Evolutionary conservation across 2,888 invertebrate genomes (phyloP).

Genomic region (Spisula subtruncata): DNA sequence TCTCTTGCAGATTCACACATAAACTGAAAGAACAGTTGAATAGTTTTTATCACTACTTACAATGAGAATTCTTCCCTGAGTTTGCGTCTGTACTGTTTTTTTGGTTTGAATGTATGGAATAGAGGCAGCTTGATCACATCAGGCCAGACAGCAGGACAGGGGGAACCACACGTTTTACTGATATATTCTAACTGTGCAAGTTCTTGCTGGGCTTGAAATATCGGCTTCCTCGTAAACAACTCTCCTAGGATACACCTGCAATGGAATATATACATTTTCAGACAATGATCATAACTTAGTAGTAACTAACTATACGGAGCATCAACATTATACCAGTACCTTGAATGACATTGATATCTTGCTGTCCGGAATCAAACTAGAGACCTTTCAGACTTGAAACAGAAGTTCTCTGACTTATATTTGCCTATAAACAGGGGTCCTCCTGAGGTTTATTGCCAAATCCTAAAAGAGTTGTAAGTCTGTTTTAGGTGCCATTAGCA

Average conservation of each 20-base stretch:
- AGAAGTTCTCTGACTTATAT: too few relatives aligned
- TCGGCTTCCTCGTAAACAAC: slow-evolving; percentile 97
- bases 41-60: slow-evolving; percentile 88
- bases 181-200: slow-evolving; percentile 98
- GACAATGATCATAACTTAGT: neutral
- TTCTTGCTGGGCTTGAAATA: slow-evolving; percentile 98
- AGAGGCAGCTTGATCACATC: slow-evolving; percentile 96
- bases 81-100: slow-evolving; percentile 95
- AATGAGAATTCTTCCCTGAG: slow-evolving; percentile 96
- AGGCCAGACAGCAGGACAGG: slow-evolving; percentile 99
- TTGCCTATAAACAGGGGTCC: too few relatives aligned
- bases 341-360: too few relatives aligned
- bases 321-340: too few relatives aligned
- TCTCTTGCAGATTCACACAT: too few relatives aligned
- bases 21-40: too few relatives aligned
- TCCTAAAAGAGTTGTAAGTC: too few relatives aligned
- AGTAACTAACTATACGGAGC: too few relatives aligned
- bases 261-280: slow-evolving; percentile 32
- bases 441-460: too few relatives aligned
- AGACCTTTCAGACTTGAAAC: too few relatives aligned
- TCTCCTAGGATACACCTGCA: slow-evolving; percentile 97
- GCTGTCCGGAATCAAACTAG: too few relatives aligned
- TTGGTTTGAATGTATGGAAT: slow-evolving; percentile 96
- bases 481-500: too few relatives aligned
- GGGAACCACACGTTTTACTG: slow-evolving; percentile 97